Base-by-base conservation (phyloP, 2,113 vertebrate genomes). In the Leucopternis melanops region DNA sequence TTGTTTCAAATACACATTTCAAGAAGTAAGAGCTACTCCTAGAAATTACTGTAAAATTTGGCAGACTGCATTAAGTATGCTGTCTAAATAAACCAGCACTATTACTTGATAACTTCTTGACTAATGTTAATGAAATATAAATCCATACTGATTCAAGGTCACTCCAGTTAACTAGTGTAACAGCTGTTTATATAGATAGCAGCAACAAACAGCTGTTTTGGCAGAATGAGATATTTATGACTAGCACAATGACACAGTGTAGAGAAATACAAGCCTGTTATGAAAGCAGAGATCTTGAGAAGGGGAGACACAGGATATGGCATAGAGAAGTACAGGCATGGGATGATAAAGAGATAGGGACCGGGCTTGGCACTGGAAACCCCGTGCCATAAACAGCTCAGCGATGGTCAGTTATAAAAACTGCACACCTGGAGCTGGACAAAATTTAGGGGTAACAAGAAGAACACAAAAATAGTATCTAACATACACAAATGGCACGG, bases 271-370 rank as follows among this genome's bases (percentile, higher is more conserved):
- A 47, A 36, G 11, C 8, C 74, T 55, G 9, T n/a, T 63, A 45
- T 2, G 16, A 45, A 69, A 58, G 23, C 31, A 88, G 36, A 79
- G 12, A 2, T 82, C 14, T 62, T 58, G 61, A 81, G 90, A 66
- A 83, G 21, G 31, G 34, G 27, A 40, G 23, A 66, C 61, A 32
- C 2, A 18, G 13, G 7, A n/a, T 49, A 52, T 1, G 11, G 6
- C 0, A 1, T 3, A n/a, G 40, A 61, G 16, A 10, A 94, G 31
- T 6, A 62, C 18, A 67, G 27, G 26, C 31, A 62, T 1, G 7
- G 21, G 27, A 42, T 36, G 32, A 8, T 58, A 38, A 42, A 86
- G 19, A 75, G 32, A n/a, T 25, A 17, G 38, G 31, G 25, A 54
- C 3, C 6, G 5, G 47, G 26, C 8, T 1, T 79, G 66, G 23